Evolutionary conservation across 2,888 invertebrate genomes (phyloP), one percentile per base, ranked within the genome.

Genomic region (Axea sp.): DNA sequence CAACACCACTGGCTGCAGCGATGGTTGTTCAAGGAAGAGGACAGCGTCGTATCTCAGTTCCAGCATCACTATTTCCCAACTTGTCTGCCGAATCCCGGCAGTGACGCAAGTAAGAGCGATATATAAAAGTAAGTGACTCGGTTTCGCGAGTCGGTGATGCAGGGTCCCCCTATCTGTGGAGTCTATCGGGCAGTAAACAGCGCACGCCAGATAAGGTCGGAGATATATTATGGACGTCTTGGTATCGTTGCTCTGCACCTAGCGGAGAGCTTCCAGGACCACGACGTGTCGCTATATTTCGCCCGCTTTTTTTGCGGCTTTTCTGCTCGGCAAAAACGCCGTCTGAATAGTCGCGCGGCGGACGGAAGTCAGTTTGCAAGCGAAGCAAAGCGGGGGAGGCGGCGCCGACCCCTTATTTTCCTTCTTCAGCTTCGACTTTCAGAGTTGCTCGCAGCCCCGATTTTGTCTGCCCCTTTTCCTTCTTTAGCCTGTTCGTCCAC

Each of bases 111-210:
- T 81, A 84, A 83, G 80, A 80, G 82, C 82, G 67, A 84, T 84
- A 85, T 84, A 84, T 85, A 84, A 84, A 84, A 84, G 84, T 83
- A 83, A 84, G 83, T 80, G 83, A 80, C 81, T 79, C 75, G 80
- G 80, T 82, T 81, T 81, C 81, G 80, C 78, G 81, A 78, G 83
- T 80, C 79, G 81, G 81, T 82, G 83, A 82, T 81, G 81, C 82
- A 83, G 83, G 77, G 81, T 79, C 79, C 80, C 76, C 77, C 85
- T 87, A 87, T 87, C 87, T 83, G 82, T 77, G 78, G 82, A 86
- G 86, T 86, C 87, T 87, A 87, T 87, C 87, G 86, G 85, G 84
- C 85, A 86, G 86, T 86, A 86, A 87, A 87, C 86, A 86, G 84
- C 84, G 81, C 84, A 84, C 86, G 83, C 84, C 85, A 86, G 87